Base-by-base conservation (phyloP, 2,888 invertebrate species). In the Serripes groenlandicus region DNA sequence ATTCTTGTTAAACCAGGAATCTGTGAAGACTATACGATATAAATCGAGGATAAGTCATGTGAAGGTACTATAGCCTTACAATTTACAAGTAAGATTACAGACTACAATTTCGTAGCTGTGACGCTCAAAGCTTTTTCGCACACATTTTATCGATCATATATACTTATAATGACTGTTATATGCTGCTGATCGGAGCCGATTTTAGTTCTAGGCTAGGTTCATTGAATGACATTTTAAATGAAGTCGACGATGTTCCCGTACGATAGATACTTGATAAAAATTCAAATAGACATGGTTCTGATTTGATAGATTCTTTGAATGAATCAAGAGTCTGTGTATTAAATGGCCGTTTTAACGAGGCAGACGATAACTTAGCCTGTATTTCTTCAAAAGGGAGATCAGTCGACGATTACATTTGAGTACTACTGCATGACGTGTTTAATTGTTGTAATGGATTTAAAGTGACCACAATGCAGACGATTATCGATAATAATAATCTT, bases 11-110 rank as follows among this genome's bases (percentile, higher is more conserved):
- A 82, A 66, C 0, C 7, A n/a, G 32, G 34, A 26, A 56, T 82
- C 0, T 28, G 7, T 30, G 66, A 34, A 3, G 18, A 64, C 0
- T 74, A 54, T 74, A 26, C 78, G 23, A 58, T 71, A 9, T 18
- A 52, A 2, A 26, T 81, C 4, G 23, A 77, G 21, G 70, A 81
- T 58, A 64, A 68, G 58, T 54, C 74, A 0, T 64, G 49, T n/a
- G 82, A 82, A n/a, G 77, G 78, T 18, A 78, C 78, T 2, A 18
- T 82, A 32, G 78, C 32, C n/a, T 18, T 78, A 18, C 23, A 74
- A 26, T 71, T 81, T 64, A 73, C 28, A 23, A 9, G n/a, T 56
- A 54, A 56, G 15, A 34, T 5, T n/a, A 32, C 2, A 7, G 56
- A 30, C 26, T 34, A 52, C 26, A 54, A 11, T 56, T 34, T 56